Percentiles rank a stretch among this genome's conserved stretches.
phyloP scores from a whole-genome alignment of 2,888 invertebrate genomes.

The Lasioglossum zephyrum region DNA sequence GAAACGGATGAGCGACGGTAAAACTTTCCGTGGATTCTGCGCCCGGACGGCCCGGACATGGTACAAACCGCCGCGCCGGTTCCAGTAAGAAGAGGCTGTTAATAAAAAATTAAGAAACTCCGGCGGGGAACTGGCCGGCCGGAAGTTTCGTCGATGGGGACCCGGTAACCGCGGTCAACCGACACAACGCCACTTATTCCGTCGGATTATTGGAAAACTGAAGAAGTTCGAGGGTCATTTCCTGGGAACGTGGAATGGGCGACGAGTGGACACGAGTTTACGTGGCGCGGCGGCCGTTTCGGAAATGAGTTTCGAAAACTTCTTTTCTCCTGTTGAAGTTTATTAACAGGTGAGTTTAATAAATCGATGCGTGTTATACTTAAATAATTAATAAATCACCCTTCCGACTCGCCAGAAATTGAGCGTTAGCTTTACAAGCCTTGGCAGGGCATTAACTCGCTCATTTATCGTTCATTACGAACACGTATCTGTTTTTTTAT shows the following conservation, averaged over 20 bases:
- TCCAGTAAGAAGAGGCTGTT: conserved; percentile 24
- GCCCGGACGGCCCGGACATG: not conserved
- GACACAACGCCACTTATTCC: conserved; percentile 63
- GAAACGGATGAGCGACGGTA: not conserved
- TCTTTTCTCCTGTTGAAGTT: not conserved
- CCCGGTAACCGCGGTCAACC: conserved; percentile 52
- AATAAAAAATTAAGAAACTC: conserved; percentile 57
- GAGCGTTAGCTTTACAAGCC: not conserved
- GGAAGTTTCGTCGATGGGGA: conserved; percentile 48
- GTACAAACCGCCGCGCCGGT: not conserved
- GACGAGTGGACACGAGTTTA: conserved; percentile 30
- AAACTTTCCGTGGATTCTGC: not conserved
- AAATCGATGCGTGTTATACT: not conserved
- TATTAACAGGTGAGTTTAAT: not conserved
- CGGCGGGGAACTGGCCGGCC: not conserved
- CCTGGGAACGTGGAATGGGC: conserved; percentile 3
- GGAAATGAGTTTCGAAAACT: conserved; percentile 1
- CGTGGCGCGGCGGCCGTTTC: not conserved
- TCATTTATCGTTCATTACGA: not conserved
- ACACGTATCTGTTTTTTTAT: too few relatives aligned
- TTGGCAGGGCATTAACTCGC: not conserved
- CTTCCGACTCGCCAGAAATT: not conserved
- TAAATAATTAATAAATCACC: not conserved
- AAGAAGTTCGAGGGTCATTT: conserved; percentile 22
- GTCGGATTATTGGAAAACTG: conserved; percentile 69